These are phyloP conservation scores for Lethrus apterus DNA, from an alignment of 1,140 invertebrate species.

Conservation along the genomic window DNA sequence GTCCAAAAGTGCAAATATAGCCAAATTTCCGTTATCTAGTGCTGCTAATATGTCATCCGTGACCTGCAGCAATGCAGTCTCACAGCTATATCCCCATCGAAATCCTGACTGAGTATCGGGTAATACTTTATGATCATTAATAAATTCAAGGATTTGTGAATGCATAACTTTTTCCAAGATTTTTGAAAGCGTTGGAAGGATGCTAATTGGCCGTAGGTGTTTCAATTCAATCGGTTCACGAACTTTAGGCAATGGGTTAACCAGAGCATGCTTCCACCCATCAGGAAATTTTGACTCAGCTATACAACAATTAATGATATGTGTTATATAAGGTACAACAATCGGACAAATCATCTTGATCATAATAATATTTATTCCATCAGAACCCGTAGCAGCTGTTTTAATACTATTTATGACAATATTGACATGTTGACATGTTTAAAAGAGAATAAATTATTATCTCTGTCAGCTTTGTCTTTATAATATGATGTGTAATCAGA, in stretches of 20 bases:
- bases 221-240: neutral
- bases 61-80: slow-evolving; percentile 29
- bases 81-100: slow-evolving; percentile 24
- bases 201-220: neutral
- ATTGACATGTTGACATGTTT: too few relatives aligned
- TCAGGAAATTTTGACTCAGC: too few relatives aligned
- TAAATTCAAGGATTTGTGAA: too few relatives aligned
- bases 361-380: too few relatives aligned
- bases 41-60: slow-evolving; percentile 31
- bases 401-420: too few relatives aligned
- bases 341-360: too few relatives aligned
- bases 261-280: slow-evolving; percentile 1
- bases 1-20: slow-evolving; percentile 1
- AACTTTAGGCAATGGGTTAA: neutral
- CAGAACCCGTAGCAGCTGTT: too few relatives aligned
- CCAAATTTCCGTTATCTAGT: slow-evolving; percentile 21
- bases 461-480: too few relatives aligned
- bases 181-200: neutral
- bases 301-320: too few relatives aligned
- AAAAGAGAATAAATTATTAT: too few relatives aligned
- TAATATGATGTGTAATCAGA: too few relatives aligned
- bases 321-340: too few relatives aligned
- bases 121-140: slow-evolving; percentile 17
- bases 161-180: slow-evolving; percentile 5
- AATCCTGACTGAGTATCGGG: slow-evolving; percentile 33